Base-by-base conservation (phyloP, 2,888 invertebrate species). In the Tribolium freemani region DNA sequence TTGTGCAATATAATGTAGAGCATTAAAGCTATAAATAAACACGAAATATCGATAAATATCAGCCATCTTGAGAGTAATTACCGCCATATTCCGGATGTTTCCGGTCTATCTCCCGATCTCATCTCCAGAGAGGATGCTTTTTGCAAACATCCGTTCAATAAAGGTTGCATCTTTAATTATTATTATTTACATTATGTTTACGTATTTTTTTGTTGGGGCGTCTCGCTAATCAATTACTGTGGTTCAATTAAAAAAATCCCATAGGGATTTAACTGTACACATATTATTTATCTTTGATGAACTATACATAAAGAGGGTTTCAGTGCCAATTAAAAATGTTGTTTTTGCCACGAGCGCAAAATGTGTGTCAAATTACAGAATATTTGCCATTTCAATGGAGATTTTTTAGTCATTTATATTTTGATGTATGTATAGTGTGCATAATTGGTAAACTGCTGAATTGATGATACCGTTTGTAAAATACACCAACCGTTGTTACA, bases 271-370 rank as follows among this genome's bases (percentile, higher is more conserved):
- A 20, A 0, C 57, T 45, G 8, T 20, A 45, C 57, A 58, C 44
- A 20, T 58, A 58, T 58, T 58, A 21, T 58, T 58, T 58, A 58
- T 58, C 57, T 58, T 58, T 20, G 45, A 58, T 58, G 57, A 58
- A 44, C 45, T 58, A 58, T 44, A 20, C 26, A 53, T 53, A 53
- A 21, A 53, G n/a, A 9, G 53, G 38, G 38, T 38, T 38, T 38
- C 38, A 38, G 3, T 6, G 3, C n/a, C 38, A 38, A 38, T 38
- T 38, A 38, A 38, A 38, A 38, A 38, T 38, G 8, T 8, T 38
- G 38, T 9, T 38, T 38, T 38, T 38, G 38, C 38, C 6, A 38
- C 38, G 8, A 38, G 9, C 38, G 38, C 38, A 38, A 38, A 38
- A 38, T 38, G 8, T 38, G 38, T 38, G 38, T 38, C 38, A 38